A percentile compares a stretch with the other conserved stretches of the same genome.
Evolutionary conservation across 1,140 invertebrate genomes (phyloP).

Genomic region (Sycophaga agraensis): DNA sequence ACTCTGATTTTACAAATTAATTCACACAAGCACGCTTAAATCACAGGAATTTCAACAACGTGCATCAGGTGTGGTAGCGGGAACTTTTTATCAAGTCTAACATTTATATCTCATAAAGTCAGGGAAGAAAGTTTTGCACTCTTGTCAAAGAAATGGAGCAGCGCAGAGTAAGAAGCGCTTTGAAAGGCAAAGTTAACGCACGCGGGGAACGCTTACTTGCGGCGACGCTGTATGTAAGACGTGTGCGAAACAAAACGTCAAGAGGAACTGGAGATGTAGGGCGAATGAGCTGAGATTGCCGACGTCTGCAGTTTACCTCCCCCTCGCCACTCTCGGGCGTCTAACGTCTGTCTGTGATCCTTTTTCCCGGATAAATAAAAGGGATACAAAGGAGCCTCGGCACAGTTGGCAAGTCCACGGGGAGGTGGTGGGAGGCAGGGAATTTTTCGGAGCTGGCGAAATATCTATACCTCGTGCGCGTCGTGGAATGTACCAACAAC

Average conservation of each 20-base stretch:
- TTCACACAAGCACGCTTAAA: no score
- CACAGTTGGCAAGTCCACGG: no score
- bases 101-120: no score
- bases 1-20: no score
- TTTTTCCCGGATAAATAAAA: constrained; percentile 27
- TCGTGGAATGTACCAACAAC: not conserved
- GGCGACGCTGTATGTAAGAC: not conserved
- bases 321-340: not conserved
- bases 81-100: no score
- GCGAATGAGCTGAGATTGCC: constrained; percentile 17
- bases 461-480: constrained; percentile 4
- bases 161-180: not conserved
- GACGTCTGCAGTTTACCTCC: constrained; percentile 10
- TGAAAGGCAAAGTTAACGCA: constrained; percentile 6
- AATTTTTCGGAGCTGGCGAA: not conserved
- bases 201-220: not conserved
- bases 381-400: constrained; percentile 19
- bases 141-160: no score
- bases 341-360: constrained; percentile 20
- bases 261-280: constrained; percentile 1
- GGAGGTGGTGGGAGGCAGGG: not conserved
- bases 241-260: constrained; percentile 5
- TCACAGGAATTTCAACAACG: no score
- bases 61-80: no score
- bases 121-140: no score